Percentiles rank a stretch among this genome's conserved stretches.
Conservation (phyloP, 2,797 vertebrate genomes). For the Gorsachius magnificus region DNA sequence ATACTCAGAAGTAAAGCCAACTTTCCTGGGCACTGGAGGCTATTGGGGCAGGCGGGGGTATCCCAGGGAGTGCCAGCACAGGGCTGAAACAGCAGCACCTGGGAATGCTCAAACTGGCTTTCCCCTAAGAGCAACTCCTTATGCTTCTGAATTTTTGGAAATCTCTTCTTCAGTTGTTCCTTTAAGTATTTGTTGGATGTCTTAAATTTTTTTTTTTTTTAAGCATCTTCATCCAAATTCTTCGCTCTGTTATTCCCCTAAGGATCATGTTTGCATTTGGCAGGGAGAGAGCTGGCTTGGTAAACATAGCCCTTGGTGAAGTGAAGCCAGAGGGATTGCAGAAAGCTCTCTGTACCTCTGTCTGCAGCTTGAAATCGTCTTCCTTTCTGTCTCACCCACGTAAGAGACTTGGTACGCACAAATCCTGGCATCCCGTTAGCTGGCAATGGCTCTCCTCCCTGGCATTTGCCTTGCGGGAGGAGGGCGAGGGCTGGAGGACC, state of each 20-base stretch:
- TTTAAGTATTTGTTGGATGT: slow-evolving; percentile 15
- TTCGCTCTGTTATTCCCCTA: neutral
- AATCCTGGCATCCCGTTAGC: neutral
- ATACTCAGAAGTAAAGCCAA: neutral
- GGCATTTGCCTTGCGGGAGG: neutral
- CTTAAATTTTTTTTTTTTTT: neutral
- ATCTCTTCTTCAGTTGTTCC: neutral
- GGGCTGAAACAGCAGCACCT: neutral
- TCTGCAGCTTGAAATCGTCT: neutral
- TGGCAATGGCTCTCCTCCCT: neutral
- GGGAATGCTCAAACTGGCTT: neutral
- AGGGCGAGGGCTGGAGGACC: neutral
- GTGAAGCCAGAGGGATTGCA: neutral
- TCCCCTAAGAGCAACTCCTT: neutral
- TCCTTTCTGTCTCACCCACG: neutral
- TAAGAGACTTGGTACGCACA: rapidly evolving
- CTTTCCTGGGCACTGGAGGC: neutral
- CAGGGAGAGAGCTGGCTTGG: slow-evolving; percentile 15
- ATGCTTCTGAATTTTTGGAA: neutral
- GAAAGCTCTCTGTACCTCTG: neutral
- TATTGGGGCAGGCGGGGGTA: neutral
- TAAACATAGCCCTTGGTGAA: neutral
- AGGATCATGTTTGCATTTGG: slow-evolving; percentile 45
- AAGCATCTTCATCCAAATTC: slow-evolving; percentile 11
- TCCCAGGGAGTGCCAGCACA: neutral